Evolutionary conservation across 1,140 invertebrate species (phyloP).

Genomic region (Agrypnia vestita): DNA sequence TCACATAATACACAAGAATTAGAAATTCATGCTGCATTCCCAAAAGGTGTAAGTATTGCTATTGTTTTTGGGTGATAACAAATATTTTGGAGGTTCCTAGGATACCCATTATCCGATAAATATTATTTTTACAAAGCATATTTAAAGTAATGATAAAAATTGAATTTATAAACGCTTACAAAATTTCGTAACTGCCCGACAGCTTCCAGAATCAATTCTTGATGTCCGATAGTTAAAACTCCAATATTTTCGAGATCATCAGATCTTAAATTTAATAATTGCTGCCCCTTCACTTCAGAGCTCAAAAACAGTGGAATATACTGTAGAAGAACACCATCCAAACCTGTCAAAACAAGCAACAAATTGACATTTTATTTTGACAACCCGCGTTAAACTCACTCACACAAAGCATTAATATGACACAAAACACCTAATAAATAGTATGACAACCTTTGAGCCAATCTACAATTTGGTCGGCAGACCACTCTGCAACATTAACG

Average conservation of each 20-base stretch:
- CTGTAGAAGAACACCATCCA: slow-evolving; percentile 85
- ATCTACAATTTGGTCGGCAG: slow-evolving; percentile 92
- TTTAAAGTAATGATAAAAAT: slow-evolving; percentile 22
- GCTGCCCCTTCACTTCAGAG: slow-evolving; percentile 86
- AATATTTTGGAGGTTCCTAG: no score
- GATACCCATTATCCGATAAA: not conserved
- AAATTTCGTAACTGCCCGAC: slow-evolving; percentile 91
- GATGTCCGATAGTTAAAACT: slow-evolving; percentile 89
- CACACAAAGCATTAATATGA: not conserved
- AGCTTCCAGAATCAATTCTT: slow-evolving; percentile 93
- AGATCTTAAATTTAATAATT: slow-evolving; percentile 86
- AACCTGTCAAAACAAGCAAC: slow-evolving; percentile 74
- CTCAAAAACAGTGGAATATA: slow-evolving; percentile 89
- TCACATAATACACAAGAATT: no score
- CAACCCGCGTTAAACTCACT: slow-evolving; percentile 9
- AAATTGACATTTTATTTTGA: slow-evolving; percentile 54
- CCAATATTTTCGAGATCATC: slow-evolving; percentile 91
- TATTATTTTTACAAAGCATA: not conserved
- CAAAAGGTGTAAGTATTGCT: no score
- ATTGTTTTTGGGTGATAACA: no score
- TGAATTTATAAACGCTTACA: slow-evolving; percentile 74
- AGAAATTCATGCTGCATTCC: no score
- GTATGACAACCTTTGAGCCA: slow-evolving; percentile 87
- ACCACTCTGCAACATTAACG: slow-evolving; percentile 94
- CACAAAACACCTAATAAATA: not conserved